Conservation (phyloP, 2,113 vertebrate species). For the Mola mola region DNA sequence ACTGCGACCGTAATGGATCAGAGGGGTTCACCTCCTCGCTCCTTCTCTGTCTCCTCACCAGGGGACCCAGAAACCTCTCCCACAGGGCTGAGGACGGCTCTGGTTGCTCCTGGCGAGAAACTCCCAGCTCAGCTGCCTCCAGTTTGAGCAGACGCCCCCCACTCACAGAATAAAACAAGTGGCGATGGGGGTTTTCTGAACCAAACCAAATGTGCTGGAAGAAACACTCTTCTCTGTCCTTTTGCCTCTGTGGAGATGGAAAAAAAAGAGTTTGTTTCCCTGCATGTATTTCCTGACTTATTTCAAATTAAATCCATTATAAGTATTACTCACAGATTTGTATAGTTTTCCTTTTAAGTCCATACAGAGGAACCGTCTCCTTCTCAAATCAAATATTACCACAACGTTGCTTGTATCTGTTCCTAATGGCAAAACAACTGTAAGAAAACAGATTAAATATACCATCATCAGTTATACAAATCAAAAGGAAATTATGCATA, state of each 20-base stretch:
- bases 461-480: neutral
- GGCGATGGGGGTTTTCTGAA: slow-evolving; percentile 39
- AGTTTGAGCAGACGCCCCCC: slow-evolving; percentile 78
- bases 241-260: slow-evolving; percentile 35
- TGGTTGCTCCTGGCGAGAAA: slow-evolving; percentile 49
- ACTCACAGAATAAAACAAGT: slow-evolving; percentile 80
- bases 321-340: slow-evolving; percentile 85
- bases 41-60: slow-evolving; percentile 79
- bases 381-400: slow-evolving; percentile 85
- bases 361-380: slow-evolving; percentile 84
- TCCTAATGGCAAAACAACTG: slow-evolving; percentile 76
- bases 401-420: slow-evolving; percentile 79
- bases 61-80: slow-evolving; percentile 75
- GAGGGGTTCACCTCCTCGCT: slow-evolving; percentile 79
- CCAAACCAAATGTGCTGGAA: slow-evolving; percentile 46
- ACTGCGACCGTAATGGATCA: slow-evolving; percentile 81
- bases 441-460: slow-evolving; percentile 12
- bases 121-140: slow-evolving; percentile 64
- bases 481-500: too few relatives aligned
- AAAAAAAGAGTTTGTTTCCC: neutral
- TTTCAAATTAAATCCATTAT: neutral
- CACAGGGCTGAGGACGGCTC: slow-evolving; percentile 72
- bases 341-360: slow-evolving; percentile 80
- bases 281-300: neutral
- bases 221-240: slow-evolving; percentile 37